Percentiles rank a stretch among this genome's conserved stretches.
These are phyloP conservation scores for Etia nguti DNA, from an alignment of 2,113 vertebrate genomes.

Conservation along the genomic window DNA sequence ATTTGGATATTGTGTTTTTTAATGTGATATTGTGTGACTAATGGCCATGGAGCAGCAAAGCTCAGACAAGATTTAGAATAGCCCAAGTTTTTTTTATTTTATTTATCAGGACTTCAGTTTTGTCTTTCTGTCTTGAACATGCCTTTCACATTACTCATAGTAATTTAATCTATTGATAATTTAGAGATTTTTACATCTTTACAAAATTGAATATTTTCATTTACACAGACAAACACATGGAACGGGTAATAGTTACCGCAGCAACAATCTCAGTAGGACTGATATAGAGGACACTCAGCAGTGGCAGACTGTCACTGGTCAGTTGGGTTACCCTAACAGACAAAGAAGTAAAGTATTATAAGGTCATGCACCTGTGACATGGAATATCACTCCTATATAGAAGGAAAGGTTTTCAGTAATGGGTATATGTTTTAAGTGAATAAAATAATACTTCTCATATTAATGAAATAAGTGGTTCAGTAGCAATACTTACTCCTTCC, in stretches of 20 bases:
- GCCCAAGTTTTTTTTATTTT: neutral
- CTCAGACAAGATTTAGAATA: neutral
- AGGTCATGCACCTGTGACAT: neutral
- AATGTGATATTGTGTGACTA: neutral
- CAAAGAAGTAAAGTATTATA: neutral
- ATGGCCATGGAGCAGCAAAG: neutral
- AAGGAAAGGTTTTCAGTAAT: neutral
- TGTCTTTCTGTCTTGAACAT: neutral
- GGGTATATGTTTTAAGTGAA: neutral
- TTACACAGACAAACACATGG: neutral
- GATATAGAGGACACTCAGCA: slow-evolving; percentile 63
- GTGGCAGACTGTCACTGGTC: slow-evolving; percentile 57
- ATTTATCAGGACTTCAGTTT: neutral
- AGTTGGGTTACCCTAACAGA: slow-evolving; percentile 67
- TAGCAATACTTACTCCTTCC: slow-evolving; percentile 69
- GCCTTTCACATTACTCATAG: neutral
- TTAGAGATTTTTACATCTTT: neutral
- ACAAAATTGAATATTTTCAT: neutral
- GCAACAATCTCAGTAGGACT: slow-evolving; percentile 69
- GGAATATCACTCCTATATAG: neutral
- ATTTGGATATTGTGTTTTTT: neutral
- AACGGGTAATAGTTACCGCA: slow-evolving; percentile 49
- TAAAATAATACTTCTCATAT: neutral
- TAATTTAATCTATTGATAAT: neutral
- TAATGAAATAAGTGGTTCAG: neutral